Evolutionary conservation across 2,113 vertebrate genomes (phyloP).

Genomic region (Solea senegalensis): DNA sequence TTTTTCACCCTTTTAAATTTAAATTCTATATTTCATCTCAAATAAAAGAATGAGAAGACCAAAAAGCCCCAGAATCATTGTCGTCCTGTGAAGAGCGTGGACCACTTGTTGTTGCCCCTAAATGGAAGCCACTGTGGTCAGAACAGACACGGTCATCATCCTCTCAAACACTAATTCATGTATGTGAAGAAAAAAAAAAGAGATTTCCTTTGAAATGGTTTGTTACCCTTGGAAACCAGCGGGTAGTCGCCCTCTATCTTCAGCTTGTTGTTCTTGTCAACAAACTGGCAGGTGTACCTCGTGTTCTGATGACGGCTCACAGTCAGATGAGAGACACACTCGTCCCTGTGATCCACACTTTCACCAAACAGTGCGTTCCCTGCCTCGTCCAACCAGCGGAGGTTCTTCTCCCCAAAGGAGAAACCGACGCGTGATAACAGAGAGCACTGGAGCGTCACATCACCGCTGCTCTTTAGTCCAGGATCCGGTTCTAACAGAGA

Average conservation of each 20-base stretch:
- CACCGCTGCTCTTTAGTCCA: background rate
- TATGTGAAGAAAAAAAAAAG: too few species aligned
- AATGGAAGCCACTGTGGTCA: too few species aligned
- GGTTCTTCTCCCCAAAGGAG: accelerated
- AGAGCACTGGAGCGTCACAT: slow-evolving; percentile 17
- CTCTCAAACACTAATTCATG: too few species aligned
- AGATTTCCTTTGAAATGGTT: background rate
- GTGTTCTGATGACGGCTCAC: slow-evolving; percentile 7
- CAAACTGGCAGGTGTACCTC: slow-evolving; percentile 40
- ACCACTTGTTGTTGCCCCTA: too few species aligned
- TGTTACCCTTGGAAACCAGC: background rate
- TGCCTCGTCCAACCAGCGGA: slow-evolving; percentile 41
- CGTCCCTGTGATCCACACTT: accelerated
- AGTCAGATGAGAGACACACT: slow-evolving; percentile 16
- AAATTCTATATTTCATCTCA: too few species aligned
- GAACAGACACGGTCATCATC: background rate
- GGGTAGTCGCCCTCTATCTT: slow-evolving; percentile 16
- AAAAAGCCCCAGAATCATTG: too few species aligned
- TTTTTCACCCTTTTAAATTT: too few species aligned
- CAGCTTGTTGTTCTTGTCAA: accelerated
- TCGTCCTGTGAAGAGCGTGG: too few species aligned
- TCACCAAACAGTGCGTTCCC: background rate
- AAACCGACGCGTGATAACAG: accelerated
- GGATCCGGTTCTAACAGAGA: background rate
- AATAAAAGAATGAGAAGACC: too few species aligned